These are phyloP conservation scores for Torymus texanus DNA, from an alignment of 2,888 invertebrate species.

Conservation along the genomic window DNA sequence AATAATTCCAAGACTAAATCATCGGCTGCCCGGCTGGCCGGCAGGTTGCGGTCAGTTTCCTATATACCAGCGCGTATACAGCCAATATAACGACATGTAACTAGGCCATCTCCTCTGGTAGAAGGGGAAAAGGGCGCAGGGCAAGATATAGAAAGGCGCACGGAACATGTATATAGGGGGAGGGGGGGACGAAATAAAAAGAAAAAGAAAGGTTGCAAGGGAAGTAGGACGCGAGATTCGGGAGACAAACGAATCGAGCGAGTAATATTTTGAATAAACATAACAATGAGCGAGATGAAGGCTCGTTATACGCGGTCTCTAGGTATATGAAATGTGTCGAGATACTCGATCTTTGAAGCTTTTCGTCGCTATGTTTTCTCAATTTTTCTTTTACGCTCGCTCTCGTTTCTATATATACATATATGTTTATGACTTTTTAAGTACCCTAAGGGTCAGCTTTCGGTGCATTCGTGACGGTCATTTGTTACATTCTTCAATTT, in stretches of 20 bases:
- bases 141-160: conserved; percentile 31
- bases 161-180: not conserved
- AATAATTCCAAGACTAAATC: too few relatives aligned
- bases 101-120: conserved; percentile 32
- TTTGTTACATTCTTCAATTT: too few relatives aligned
- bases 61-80: not conserved
- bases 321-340: not conserved
- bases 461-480: too few relatives aligned
- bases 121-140: conserved; percentile 20
- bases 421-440: too few relatives aligned
- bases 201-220: not conserved
- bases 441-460: too few relatives aligned
- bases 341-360: not conserved
- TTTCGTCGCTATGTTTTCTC: too few relatives aligned
- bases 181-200: conserved; percentile 1
- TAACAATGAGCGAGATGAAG: too few relatives aligned
- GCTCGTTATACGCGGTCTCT: too few relatives aligned
- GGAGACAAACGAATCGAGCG: not conserved
- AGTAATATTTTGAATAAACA: not conserved
- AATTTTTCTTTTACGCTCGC: too few relatives aligned
- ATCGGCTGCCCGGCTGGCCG: too few relatives aligned
- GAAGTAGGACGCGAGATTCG: conserved; percentile 11
- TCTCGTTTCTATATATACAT: too few relatives aligned
- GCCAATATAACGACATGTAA: conserved; percentile 45
- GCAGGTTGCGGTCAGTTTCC: too few relatives aligned